Base-by-base conservation (phyloP, 2,888 invertebrate genomes). In the Zhuqinia jingwanae region DNA sequence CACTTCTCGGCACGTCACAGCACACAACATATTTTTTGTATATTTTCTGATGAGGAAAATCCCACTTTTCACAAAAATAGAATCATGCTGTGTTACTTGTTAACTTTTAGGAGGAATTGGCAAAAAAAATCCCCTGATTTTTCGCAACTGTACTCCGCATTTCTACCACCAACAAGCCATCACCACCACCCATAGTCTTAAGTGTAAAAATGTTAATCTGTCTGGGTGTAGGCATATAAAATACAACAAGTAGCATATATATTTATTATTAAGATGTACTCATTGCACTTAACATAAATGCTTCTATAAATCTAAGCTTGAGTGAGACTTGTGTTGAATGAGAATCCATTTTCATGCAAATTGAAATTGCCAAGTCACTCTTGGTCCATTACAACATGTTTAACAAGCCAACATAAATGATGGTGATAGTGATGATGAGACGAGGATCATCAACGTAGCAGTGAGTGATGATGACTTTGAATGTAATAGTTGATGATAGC, bases 301-400 rank as follows among this genome's bases (percentile, higher is more conserved):
- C 13, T n/a, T 27, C 15, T 50, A n/a, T n/a, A n/a, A n/a, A n/a
- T 36, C 17, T 30, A 45, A 27, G 65, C 17, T 42, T 6, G 45
- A 78, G 77, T 60, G 56, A 8, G 53, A 56, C 17, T 36, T 75
- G 42, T 58, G 45, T 5, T 36, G 36, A 50, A 76, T 27, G 45
- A 11, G 50, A 60, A 60, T 27, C 10, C 53, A 45, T 77, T 77
- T 60, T 58, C 77, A 42, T 60, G 63, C 45, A 85, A 70, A 85
- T 45, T 75, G 47, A 83, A 87, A 73, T 75, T 82, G 81, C 77
- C 76, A 76, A 80, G 75, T 87, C 82, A 77, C 47, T 68, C 76
- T 68, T 81, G 17, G 75, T 82, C 65, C 82, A 27, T 70, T 70
- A 20, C n/a, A 63, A 60, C 13, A 3, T 15, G 20, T 65, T 77